Percentiles rank a stretch among this genome's conserved stretches.
phyloP scores from a whole-genome alignment of 2,797 vertebrate species.

The Botia kubotai region DNA sequence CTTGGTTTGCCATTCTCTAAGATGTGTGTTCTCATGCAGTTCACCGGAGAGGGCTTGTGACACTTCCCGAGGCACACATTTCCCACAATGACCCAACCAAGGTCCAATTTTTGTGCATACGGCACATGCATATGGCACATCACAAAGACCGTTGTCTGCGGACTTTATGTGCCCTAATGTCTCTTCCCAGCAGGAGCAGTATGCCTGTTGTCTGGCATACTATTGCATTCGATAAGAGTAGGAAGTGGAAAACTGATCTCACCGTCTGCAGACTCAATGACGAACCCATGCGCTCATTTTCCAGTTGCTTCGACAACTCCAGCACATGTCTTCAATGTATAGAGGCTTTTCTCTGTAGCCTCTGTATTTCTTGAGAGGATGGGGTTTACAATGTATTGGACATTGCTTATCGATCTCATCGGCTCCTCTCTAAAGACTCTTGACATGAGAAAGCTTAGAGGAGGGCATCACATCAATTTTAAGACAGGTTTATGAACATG shows the following conservation, averaged over 20 bases:
- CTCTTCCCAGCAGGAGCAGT: slow-evolving; percentile 13
- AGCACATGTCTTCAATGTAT: slow-evolving; percentile 42
- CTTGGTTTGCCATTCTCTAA: background rate
- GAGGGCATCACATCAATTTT: background rate
- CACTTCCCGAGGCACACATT: slow-evolving; percentile 4
- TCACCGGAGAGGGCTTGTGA: background rate
- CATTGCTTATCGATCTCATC: background rate
- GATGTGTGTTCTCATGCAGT: background rate
- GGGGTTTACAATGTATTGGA: background rate
- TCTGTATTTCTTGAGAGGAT: slow-evolving; percentile 14
- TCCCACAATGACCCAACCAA: slow-evolving; percentile 23
- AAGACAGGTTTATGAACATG: background rate
- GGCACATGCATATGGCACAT: slow-evolving; percentile 7
- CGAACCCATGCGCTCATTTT: slow-evolving; percentile 1
- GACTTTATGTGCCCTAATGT: slow-evolving; percentile 12
- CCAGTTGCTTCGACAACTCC: slow-evolving; percentile 8
- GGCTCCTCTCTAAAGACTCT: background rate
- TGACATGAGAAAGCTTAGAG: background rate
- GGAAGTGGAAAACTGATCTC: background rate
- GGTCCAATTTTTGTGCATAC: slow-evolving; percentile 29
- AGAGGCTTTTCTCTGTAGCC: background rate
- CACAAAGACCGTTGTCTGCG: background rate
- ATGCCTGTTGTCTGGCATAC: slow-evolving; percentile 22
- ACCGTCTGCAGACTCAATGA: slow-evolving; percentile 2
- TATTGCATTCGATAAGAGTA: background rate